Conservation (phyloP, 1,140 invertebrate genomes). For the Drosophila ananassae region DNA sequence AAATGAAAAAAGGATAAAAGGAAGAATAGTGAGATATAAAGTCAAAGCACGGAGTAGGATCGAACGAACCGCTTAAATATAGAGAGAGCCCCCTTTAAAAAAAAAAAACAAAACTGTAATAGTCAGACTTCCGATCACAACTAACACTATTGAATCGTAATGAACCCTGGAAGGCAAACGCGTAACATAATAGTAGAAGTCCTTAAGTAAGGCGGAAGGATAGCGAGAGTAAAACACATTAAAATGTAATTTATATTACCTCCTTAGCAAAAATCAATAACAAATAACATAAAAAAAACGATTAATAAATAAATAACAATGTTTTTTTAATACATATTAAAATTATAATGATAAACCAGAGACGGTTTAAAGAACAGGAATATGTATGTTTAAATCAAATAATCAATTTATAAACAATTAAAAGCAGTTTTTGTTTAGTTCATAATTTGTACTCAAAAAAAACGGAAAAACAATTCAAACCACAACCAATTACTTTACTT, state of each 20-base stretch:
- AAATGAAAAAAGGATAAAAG: constrained; percentile 25
- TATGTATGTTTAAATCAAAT: constrained; percentile 45
- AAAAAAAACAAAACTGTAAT: constrained; percentile 33
- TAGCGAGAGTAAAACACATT: constrained; percentile 65
- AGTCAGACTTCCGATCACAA: constrained; percentile 72
- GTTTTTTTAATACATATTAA: constrained; percentile 51
- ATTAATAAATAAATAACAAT: constrained; percentile 37
- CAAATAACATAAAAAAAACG: constrained; percentile 47
- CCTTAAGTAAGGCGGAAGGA: constrained; percentile 25
- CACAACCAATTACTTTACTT: constrained; percentile 26
- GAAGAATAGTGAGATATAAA: constrained; percentile 14
- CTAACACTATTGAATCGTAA: constrained; percentile 43
- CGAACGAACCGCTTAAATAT: constrained; percentile 11
- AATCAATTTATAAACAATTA: constrained; percentile 56
- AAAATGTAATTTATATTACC: constrained; percentile 81
- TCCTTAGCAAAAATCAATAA: constrained; percentile 82
- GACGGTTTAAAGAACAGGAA: constrained; percentile 33
- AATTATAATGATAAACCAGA: constrained; percentile 25
- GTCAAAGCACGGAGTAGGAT: constrained; percentile 8
- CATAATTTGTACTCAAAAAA: constrained; percentile 45
- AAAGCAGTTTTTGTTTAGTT: constrained; percentile 76
- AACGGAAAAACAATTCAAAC: constrained; percentile 5
- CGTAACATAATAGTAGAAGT: constrained; percentile 15
- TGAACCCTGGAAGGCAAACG: background rate
- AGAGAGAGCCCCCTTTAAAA: constrained; percentile 14